Evolutionary conservation across 1,140 invertebrate genomes (phyloP), one percentile per base, ranked within the genome.

Genomic region (Lordiphosa mommai): DNA sequence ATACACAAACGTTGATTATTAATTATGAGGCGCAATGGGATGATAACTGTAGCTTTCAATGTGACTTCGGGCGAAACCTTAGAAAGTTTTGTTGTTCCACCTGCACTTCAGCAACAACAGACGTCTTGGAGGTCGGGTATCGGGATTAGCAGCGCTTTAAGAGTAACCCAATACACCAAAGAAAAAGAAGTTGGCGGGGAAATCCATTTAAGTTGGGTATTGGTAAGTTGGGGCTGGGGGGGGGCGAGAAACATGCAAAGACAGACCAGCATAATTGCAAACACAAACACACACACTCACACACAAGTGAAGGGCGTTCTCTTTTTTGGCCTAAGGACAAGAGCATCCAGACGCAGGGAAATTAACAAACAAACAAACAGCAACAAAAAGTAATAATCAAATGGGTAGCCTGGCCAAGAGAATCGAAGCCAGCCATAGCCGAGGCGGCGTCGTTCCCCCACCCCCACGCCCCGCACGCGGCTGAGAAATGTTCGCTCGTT

Each of bases 211-310:
- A 73, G 52, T 49, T 60, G 47, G 37, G 58, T 50, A 49, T 63
- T 51, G 44, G 55, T 29, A n/a, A n/a, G n/a, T n/a, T n/a, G n/a
- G n/a, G n/a, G n/a, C n/a, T n/a, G n/a, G n/a, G n/a, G n/a, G n/a
- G n/a, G n/a, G n/a, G n/a, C n/a, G n/a, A n/a, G 34, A 43, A 23
- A 58, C 47, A 44, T 50, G 58, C 70, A 72, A 57, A 61, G 33
- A 36, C 44, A 80, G 80, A 80, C 74, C 74, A 80, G 74, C 74
- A 80, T 80, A 73, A 80, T 80, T 80, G 74, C 74, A 80, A 60
- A 20, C n/a, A 6, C 29, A 23, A 1, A 41, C 4, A 49, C n/a
- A 47, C 40, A 53, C 14, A 55, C 37, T 49, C 30, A 60, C 40
- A 51, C 34, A 32, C 23, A 37, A 47, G 46, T 68, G 55, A 68